phyloP scores from a whole-genome alignment of 2,113 vertebrate genomes.

The Tyto alba region DNA sequence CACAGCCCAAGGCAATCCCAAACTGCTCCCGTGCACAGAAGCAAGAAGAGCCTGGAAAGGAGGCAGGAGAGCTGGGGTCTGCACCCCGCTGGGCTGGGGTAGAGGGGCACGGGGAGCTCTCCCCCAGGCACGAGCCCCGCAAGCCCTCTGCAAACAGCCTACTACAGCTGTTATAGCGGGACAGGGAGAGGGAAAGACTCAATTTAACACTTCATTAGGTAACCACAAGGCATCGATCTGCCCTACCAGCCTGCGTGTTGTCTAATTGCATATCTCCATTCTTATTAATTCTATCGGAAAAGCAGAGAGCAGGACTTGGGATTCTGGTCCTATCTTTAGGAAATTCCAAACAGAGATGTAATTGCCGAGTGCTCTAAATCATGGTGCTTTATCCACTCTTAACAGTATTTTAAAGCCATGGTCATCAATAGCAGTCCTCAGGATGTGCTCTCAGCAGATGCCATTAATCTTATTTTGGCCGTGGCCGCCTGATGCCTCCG shows the following conservation, averaged over 20 bases:
- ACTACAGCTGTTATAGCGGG: fast-evolving
- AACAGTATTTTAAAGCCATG: constrained; percentile 19
- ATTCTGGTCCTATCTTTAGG: constrained; percentile 20
- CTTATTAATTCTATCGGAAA: constrained; percentile 18
- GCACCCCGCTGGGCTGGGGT: fast-evolving
- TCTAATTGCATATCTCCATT: constrained; percentile 21
- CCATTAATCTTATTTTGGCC: constrained; percentile 21
- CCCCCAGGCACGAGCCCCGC: background rate
- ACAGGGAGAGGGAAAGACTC: background rate
- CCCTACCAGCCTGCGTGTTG: background rate
- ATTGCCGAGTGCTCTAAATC: background rate
- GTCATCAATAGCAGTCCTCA: background rate
- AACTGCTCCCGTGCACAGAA: background rate
- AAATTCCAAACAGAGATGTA: constrained; percentile 51
- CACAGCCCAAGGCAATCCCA: background rate
- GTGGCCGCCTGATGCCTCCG: background rate
- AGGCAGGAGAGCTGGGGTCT: background rate
- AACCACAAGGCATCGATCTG: constrained; percentile 38
- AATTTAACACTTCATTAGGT: constrained; percentile 47
- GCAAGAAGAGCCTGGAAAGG: background rate
- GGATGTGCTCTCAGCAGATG: constrained; percentile 18
- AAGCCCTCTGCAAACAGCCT: background rate
- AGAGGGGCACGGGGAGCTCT: background rate
- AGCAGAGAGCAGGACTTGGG: background rate
- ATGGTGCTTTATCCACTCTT: background rate